Evolutionary conservation across 30 jellyfish, hydroid and myxozoan species (phyloP).

Genomic region (Aurelia aurita complex sp. Pacific): DNA sequence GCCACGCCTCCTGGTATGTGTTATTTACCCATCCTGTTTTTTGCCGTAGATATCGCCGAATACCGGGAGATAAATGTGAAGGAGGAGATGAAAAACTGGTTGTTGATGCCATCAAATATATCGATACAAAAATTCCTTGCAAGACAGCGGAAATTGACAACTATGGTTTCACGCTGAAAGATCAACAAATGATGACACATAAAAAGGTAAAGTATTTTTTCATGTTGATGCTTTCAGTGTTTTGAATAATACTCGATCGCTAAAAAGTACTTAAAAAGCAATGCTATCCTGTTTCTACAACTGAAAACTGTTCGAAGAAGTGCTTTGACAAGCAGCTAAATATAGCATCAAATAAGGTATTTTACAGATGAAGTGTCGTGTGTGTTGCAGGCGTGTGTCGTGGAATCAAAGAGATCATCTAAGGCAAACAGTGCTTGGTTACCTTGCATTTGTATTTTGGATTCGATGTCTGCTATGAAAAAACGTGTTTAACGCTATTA

Average conservation of each 20-base stretch:
- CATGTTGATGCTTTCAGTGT: neutral
- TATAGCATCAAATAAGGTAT: no score
- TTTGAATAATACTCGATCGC: neutral
- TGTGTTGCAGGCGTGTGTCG: no score
- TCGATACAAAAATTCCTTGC: conserved; percentile 50
- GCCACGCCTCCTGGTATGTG: no score
- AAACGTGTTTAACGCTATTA: no score
- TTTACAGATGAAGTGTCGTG: no score
- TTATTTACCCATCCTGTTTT: no score
- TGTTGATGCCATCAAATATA: conserved; percentile 14
- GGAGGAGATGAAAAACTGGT: conserved; percentile 48
- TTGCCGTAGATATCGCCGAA: conserved; percentile 73
- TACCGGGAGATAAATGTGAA: conserved; percentile 90
- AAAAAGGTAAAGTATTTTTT: conserved; percentile 18
- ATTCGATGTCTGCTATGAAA: no score
- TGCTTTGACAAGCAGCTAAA: neutral
- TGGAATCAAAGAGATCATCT: no score
- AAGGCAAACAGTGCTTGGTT: no score
- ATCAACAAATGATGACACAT: neutral
- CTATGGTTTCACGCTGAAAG: conserved; percentile 28
- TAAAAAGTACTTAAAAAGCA: neutral
- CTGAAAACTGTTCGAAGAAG: neutral
- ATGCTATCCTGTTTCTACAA: neutral
- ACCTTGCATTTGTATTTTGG: no score
- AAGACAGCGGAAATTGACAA: conserved; percentile 20